phyloP scores from a whole-genome alignment of 2,113 vertebrate genomes.

The Phaethornis superciliosus region DNA sequence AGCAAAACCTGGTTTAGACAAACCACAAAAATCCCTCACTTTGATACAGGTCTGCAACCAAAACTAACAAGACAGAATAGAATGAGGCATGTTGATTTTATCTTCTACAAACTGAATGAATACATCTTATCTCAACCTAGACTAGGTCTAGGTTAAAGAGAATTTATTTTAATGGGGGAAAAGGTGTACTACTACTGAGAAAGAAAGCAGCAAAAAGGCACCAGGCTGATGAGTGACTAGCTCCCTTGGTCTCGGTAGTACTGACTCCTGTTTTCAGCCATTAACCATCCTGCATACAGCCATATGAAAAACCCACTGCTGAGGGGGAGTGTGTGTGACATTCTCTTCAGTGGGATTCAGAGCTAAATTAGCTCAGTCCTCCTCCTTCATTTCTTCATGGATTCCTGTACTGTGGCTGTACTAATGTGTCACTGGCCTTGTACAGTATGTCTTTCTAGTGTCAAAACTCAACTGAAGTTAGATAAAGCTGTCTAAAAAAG shows the following conservation, averaged over 20 bases:
- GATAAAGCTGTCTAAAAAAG: neutral
- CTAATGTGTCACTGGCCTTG: neutral
- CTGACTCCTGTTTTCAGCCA: conserved; percentile 11
- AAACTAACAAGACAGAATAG: neutral
- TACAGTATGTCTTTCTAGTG: neutral
- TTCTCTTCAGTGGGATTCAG: conserved; percentile 28
- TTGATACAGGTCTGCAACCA: neutral
- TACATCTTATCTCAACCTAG: neutral
- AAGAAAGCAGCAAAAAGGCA: neutral
- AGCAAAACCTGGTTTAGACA: neutral
- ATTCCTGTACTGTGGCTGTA: neutral
- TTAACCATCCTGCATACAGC: conserved; percentile 17
- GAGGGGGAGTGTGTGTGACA: conserved; percentile 65
- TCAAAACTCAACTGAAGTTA: neutral
- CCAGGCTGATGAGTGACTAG: neutral
- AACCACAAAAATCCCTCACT: neutral
- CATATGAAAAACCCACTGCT: conserved; percentile 62
- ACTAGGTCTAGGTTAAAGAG: neutral
- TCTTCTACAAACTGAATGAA: neutral
- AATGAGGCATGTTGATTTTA: no score
- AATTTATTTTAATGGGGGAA: neutral
- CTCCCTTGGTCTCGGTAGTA: neutral
- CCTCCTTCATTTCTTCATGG: conserved; percentile 23
- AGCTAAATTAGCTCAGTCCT: conserved; percentile 53
- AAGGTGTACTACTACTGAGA: neutral